These are phyloP conservation scores for Rousettus madagascariensis DNA, from an alignment of 2,797 vertebrate genomes.

Conservation along the genomic window DNA sequence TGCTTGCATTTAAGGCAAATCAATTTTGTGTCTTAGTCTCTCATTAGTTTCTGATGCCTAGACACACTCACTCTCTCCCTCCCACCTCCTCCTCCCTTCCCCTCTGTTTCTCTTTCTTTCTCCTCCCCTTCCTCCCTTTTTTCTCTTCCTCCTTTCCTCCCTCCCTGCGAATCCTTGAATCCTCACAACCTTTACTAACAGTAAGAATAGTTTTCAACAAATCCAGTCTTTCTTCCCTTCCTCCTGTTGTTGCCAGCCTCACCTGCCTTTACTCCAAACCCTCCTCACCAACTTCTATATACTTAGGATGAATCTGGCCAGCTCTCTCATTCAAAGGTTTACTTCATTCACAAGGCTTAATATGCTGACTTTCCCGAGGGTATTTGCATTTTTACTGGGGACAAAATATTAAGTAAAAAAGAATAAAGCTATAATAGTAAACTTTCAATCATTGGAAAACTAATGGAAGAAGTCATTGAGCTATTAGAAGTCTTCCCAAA, in stretches of 20 bases:
- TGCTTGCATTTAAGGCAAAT: background rate
- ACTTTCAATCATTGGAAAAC: conserved; percentile 28
- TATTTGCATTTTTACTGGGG: background rate
- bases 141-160: too few species aligned
- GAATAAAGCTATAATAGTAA: background rate
- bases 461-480: background rate
- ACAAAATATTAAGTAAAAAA: conserved; percentile 46
- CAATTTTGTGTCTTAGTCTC: background rate
- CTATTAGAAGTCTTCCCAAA: background rate
- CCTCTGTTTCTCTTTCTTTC: too few species aligned
- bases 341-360: background rate
- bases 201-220: background rate
- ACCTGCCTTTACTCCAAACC: background rate
- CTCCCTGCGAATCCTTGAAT: background rate
- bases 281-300: background rate
- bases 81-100: background rate
- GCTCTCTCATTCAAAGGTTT: background rate
- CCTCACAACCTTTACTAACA: background rate
- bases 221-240: background rate
- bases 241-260: background rate
- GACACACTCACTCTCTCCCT: background rate
- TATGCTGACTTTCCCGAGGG: background rate
- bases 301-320: background rate
- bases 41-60: background rate
- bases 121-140: fast-evolving